phyloP scores from a whole-genome alignment of 2,888 invertebrate genomes.

The Drosophila eohydei region DNA sequence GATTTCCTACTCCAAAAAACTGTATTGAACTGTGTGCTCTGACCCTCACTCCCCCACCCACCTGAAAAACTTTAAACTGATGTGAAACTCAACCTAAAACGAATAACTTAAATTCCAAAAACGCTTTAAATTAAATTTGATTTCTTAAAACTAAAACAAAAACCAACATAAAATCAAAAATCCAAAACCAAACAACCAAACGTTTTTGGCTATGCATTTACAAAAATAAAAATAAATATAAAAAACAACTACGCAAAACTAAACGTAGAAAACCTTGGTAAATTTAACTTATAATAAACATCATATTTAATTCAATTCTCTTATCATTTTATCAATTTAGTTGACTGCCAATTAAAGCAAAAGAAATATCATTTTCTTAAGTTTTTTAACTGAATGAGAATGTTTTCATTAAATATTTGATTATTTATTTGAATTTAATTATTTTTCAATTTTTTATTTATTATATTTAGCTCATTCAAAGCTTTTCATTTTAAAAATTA shows the following conservation, averaged over 20 bases:
- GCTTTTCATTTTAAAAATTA: background rate
- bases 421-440: slow-evolving; percentile 8
- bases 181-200: slow-evolving; percentile 59
- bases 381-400: slow-evolving; percentile 47
- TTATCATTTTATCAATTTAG: slow-evolving; percentile 46
- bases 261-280: slow-evolving; percentile 83
- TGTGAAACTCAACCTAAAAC: slow-evolving; percentile 62
- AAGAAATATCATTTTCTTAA: slow-evolving; percentile 19
- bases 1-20: slow-evolving; percentile 45
- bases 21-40: slow-evolving; percentile 59
- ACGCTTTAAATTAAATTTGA: slow-evolving; percentile 65
- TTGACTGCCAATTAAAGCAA: slow-evolving; percentile 49
- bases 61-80: slow-evolving; percentile 36
- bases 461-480: slow-evolving; percentile 34
- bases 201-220: slow-evolving; percentile 53
- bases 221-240: slow-evolving; percentile 11
- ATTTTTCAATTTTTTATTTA: background rate
- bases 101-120: slow-evolving; percentile 52
- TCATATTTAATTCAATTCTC: slow-evolving; percentile 36
- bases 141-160: slow-evolving; percentile 53
- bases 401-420: slow-evolving; percentile 15
- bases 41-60: slow-evolving; percentile 24
- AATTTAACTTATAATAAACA: slow-evolving; percentile 63
- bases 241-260: slow-evolving; percentile 48
- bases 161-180: slow-evolving; percentile 35